Evolutionary conservation across 2,888 invertebrate species (phyloP), one percentile per base, ranked within the genome.

Genomic region (Strigamia crassipes): DNA sequence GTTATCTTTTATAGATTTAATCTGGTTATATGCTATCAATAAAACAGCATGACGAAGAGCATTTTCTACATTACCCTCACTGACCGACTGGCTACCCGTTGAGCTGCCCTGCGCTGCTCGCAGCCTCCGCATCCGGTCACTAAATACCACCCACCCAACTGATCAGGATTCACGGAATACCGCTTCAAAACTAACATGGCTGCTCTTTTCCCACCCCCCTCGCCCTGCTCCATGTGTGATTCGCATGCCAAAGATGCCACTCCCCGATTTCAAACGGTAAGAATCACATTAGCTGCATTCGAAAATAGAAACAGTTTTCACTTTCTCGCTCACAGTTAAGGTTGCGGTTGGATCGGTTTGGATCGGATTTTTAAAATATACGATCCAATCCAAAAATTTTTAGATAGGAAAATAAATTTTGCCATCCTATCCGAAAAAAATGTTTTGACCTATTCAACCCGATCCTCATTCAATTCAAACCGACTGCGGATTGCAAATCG

Each of bases 141-240:
- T 73, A 27, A 73, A 73, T 73, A 73, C 73, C 73, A 73, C 73
- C 73, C 73, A 73, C 73, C 73, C 73, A 73, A 73, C 73, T 73
- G 73, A 31, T 73, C 73, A 73, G 31, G 73, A 73, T 73, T 73
- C 73, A 73, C 73, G 73, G 27, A 56, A 31, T 73, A 73, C 73
- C 12, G 73, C 73, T 73, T 31, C 73, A 31, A 73, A 73, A 73
- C 73, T 73, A 73, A 73, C 27, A 73, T 73, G 73, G 73, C 73
- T 31, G 73, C 31, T 27, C 31, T 73, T 31, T 73, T 73, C 73
- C 73, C 27, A 73, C 73, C 73, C 31, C 51, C 51, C 51, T 13
- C 6, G 3, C 15, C 51, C 51, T 15, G 4, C 51, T 73, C 27
- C 27, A 27, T 73, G 31, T 73, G 73, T 73, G 73, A 73, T 31